A percentile compares a stretch with the other conserved stretches of the same genome.
phyloP scores from a whole-genome alignment of 2,888 invertebrate genomes.

The Eugnorisma glareosa region DNA sequence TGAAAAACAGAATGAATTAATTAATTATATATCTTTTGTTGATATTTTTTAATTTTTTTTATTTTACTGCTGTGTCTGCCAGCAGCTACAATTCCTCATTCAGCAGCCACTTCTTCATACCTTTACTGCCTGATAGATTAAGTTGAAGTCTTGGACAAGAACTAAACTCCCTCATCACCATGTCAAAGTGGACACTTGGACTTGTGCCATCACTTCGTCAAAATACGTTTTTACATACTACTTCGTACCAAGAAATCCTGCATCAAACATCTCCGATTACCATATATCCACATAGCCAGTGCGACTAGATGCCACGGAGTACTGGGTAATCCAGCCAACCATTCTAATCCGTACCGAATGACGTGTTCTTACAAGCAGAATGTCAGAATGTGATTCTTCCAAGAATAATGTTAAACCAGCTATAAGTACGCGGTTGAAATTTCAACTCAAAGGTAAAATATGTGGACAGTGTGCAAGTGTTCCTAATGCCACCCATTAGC shows the following conservation, averaged over 20 bases:
- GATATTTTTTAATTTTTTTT: neutral
- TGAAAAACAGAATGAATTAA: too few relatives aligned
- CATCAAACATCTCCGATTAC: conserved; percentile 38
- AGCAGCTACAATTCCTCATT: too few relatives aligned
- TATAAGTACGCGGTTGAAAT: conserved; percentile 65
- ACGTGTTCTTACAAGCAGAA: conserved; percentile 52
- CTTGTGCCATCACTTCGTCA: conserved; percentile 20
- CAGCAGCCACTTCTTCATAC: too few relatives aligned
- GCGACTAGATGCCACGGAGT: conserved; percentile 37
- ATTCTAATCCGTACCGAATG: conserved; percentile 46
- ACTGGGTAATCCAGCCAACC: conserved; percentile 43
- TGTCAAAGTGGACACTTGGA: conserved; percentile 9
- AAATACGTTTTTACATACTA: conserved; percentile 40
- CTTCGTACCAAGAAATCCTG: conserved; percentile 29
- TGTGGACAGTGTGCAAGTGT: conserved; percentile 67
- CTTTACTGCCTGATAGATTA: neutral
- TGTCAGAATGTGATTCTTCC: conserved; percentile 53
- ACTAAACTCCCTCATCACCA: neutral
- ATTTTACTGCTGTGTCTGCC: neutral
- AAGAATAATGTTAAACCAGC: conserved; percentile 57
- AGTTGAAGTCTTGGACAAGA: neutral
- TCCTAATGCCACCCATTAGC: conserved; percentile 78
- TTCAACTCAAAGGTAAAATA: conserved; percentile 64
- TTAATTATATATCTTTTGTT: too few relatives aligned
- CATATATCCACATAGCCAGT: conserved; percentile 40